These are phyloP conservation scores for Ectemnius lituratus DNA, from an alignment of 2,888 invertebrate species.

Conservation along the genomic window DNA sequence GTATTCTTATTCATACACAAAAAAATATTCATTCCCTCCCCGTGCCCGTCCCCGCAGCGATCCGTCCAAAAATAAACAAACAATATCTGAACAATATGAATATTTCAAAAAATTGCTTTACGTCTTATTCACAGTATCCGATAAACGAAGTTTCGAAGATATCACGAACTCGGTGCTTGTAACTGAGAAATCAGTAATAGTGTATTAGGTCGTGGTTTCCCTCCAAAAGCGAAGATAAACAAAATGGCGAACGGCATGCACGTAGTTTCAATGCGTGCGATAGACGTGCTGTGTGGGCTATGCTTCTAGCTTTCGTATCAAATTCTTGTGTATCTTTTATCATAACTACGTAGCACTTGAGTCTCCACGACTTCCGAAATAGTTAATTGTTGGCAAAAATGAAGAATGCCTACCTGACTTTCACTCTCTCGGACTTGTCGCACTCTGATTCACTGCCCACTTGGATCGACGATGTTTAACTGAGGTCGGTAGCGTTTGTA, in stretches of 20 bases:
- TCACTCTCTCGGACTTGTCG: not conserved
- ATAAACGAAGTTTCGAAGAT: not conserved
- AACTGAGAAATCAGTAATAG: not conserved
- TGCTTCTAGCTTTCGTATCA: no score
- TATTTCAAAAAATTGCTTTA: constrained; percentile 4
- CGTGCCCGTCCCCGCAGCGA: no score
- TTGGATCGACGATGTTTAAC: constrained; percentile 16
- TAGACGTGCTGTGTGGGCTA: not conserved
- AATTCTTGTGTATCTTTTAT: not conserved
- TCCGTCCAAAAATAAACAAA: constrained; percentile 1
- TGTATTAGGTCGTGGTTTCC: constrained; percentile 62
- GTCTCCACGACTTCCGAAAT: not conserved
- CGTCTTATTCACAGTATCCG: not conserved
- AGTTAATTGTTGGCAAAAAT: not conserved
- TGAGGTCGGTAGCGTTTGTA: constrained; percentile 29
- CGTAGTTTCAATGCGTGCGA: constrained; percentile 6
- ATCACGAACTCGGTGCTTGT: not conserved
- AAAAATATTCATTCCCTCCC: no score
- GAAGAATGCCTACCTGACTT: constrained; percentile 21
- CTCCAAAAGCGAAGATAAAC: constrained; percentile 72
- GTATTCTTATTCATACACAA: no score
- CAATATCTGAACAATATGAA: not conserved
- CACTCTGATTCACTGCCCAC: not conserved
- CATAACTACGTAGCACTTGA: not conserved
- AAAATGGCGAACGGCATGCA: constrained; percentile 70